Evolutionary conservation across 1,140 invertebrate species (phyloP).

Genomic region (Cherax destructor): DNA sequence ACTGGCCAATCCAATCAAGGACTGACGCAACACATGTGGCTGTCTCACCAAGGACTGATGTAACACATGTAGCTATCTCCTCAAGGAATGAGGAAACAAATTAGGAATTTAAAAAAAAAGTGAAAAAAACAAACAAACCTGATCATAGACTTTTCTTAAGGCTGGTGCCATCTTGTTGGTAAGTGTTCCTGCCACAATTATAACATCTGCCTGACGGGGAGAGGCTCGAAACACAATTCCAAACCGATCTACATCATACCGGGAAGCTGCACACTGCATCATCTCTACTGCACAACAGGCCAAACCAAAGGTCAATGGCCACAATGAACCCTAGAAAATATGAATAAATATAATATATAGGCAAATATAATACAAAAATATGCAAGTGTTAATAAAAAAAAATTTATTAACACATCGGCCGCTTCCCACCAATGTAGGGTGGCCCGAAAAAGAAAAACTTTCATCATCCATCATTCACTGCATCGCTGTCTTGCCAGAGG

Average conservation of each 20-base stretch:
- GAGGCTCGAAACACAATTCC: conserved; percentile 97
- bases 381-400: neutral
- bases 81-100: too few species aligned
- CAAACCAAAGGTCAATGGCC: conserved; percentile 97
- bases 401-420: too few species aligned
- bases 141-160: conserved; percentile 92
- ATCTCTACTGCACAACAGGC: conserved; percentile 99
- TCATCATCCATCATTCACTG: too few species aligned
- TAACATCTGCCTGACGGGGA: conserved; percentile 95
- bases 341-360: neutral
- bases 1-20: too few species aligned
- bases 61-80: too few species aligned
- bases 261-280: conserved; percentile 99
- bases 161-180: conserved; percentile 99
- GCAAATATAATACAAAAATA: conserved; percentile 55
- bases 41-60: too few species aligned
- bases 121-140: conserved; percentile 76
- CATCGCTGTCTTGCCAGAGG: too few species aligned
- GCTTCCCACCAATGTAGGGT: too few species aligned
- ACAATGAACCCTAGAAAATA: conserved; percentile 84
- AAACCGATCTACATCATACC: conserved; percentile 97
- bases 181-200: conserved; percentile 98
- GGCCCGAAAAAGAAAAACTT: too few species aligned
- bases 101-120: too few species aligned
- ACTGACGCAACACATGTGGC: too few species aligned